Evolutionary conservation across 2,113 vertebrate genomes (phyloP).

Genomic region (Solea solea): DNA sequence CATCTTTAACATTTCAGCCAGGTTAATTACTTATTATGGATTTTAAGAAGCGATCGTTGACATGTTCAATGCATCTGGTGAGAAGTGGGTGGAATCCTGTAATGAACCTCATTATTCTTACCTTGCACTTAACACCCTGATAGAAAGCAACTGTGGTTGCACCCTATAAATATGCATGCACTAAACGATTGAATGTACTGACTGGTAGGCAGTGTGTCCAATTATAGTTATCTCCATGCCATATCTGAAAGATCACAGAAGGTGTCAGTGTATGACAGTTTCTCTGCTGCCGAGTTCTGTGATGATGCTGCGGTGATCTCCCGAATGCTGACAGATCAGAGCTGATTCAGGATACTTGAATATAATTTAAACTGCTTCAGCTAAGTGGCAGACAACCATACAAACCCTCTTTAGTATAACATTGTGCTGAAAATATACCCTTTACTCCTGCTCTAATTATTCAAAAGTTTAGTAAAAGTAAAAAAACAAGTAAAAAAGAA

Average conservation of each 20-base stretch:
- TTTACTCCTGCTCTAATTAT: neutral
- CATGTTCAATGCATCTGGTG: conserved; percentile 47
- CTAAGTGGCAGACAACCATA: conserved; percentile 28
- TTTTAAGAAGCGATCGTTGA: conserved; percentile 44
- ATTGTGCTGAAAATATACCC: conserved; percentile 1
- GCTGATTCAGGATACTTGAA: no score
- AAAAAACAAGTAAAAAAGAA: conserved; percentile 18
- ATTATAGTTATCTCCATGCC: conserved; percentile 61
- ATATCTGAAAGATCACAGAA: conserved; percentile 61
- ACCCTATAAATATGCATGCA: conserved; percentile 63
- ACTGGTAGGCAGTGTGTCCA: conserved; percentile 48
- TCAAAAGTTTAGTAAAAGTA: conserved; percentile 7
- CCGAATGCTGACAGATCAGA: neutral
- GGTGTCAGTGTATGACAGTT: conserved; percentile 46
- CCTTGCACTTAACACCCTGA: conserved; percentile 31
- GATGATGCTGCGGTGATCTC: conserved; percentile 50
- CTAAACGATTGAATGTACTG: conserved; percentile 43
- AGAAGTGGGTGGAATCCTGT: conserved; percentile 53
- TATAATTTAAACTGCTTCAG: conserved; percentile 46
- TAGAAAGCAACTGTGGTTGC: conserved; percentile 37
- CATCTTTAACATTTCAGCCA: conserved; percentile 53
- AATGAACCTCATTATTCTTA: conserved; percentile 72
- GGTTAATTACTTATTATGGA: conserved; percentile 73
- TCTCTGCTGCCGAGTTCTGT: conserved; percentile 48
- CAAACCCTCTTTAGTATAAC: neutral